phyloP scores from a whole-genome alignment of 2,113 vertebrate genomes.

The Phalacrocorax brasilianus region DNA sequence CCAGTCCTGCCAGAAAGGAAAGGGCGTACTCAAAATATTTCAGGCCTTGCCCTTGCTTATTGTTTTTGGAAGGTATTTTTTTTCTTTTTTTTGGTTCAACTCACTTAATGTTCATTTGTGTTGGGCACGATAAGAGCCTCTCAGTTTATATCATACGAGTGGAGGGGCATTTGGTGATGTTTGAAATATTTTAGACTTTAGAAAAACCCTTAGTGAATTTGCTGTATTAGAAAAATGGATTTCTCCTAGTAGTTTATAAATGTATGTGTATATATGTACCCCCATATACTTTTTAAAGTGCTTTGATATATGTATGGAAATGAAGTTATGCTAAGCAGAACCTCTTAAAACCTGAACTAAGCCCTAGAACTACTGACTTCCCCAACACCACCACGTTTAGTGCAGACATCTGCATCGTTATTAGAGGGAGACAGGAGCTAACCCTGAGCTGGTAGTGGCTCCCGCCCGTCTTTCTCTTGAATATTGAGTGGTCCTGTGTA shows the following conservation, averaged over 20 bases:
- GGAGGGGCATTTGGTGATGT: neutral
- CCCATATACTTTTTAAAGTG: neutral
- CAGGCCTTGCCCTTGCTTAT: constrained; percentile 33
- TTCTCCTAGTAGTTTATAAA: neutral
- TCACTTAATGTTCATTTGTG: neutral
- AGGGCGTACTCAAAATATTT: constrained; percentile 43
- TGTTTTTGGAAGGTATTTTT: constrained; percentile 8
- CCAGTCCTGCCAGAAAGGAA: constrained; percentile 44
- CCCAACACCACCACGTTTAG: neutral
- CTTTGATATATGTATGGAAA: neutral
- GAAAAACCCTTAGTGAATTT: neutral
- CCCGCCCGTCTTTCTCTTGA: neutral
- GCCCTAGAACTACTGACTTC: neutral
- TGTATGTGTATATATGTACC: neutral
- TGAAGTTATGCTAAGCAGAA: neutral
- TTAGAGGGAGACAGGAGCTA: neutral
- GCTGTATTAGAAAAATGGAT: neutral
- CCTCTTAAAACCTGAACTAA: neutral
- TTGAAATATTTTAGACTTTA: neutral
- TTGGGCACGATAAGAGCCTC: neutral
- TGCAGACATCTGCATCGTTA: accelerated
- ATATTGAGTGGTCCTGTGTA: neutral
- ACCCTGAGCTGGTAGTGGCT: neutral
- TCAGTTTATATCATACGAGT: accelerated
- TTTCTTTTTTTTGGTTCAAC: neutral